These are phyloP conservation scores for Heteropelma amictum DNA, from an alignment of 2,888 invertebrate species.

Conservation along the genomic window DNA sequence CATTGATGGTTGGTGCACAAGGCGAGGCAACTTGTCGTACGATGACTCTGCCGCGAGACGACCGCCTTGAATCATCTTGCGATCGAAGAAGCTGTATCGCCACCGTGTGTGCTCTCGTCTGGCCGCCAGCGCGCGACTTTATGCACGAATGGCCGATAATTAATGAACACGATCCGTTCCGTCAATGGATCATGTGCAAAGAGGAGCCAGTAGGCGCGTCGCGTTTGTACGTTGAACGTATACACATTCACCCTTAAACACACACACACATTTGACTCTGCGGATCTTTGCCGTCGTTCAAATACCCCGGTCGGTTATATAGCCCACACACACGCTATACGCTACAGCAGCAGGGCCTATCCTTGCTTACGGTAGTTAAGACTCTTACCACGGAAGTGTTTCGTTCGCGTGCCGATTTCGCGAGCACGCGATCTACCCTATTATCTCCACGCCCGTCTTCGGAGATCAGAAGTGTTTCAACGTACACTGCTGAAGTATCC, in stretches of 20 bases:
- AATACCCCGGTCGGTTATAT: conserved; percentile 27
- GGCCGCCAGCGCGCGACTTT: conserved; percentile 15
- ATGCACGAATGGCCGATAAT: conserved; percentile 63
- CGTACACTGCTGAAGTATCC: conserved; percentile 31
- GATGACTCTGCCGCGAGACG: conserved; percentile 47
- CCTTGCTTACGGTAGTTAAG: conserved; percentile 52
- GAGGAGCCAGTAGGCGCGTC: conserved; percentile 55
- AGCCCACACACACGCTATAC: conserved; percentile 8
- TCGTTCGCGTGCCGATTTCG: conserved; percentile 54
- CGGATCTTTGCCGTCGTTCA: conserved; percentile 26
- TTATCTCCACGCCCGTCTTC: conserved; percentile 26
- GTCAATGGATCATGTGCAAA: conserved; percentile 56
- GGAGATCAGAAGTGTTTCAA: conserved; percentile 26
- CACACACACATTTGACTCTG: conserved; percentile 3
- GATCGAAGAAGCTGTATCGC: conserved; percentile 39
- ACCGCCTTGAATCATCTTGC: conserved; percentile 60
- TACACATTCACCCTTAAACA: not conserved
- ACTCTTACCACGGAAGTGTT: conserved; percentile 57
- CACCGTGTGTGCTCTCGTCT: conserved; percentile 36
- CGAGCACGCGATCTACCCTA: conserved; percentile 49
- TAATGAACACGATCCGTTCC: conserved; percentile 65
- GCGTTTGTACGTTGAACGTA: conserved; percentile 23
- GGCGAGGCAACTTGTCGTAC: too few species aligned
- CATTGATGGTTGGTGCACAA: too few species aligned
- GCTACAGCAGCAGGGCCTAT: too few species aligned